Evolutionary conservation across 92 coral and sea anemone genomes (phyloP), one percentile per base, ranked within the genome.

Genomic region (Metridium senile): DNA sequence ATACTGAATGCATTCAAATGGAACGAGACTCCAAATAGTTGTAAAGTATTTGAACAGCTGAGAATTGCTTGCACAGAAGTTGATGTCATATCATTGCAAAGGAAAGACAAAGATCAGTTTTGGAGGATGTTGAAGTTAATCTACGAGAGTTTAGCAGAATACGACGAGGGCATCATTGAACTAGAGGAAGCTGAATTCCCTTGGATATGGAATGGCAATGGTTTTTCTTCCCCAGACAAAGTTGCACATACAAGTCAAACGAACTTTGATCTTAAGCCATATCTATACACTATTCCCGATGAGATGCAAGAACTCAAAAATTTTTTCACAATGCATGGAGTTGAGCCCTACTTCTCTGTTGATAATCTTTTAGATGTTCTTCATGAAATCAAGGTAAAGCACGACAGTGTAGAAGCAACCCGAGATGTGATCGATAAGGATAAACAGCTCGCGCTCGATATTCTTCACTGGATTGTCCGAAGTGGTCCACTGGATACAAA

Each of bases 201-300:
- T 23, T 93, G 96, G 98, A 70, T 93, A 33, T 93, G 98, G 98
- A 87, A 87, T 47, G 98, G 96, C 1, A 56, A 85, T 30, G 98
- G 91, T 33, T 93, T 90, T 61, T 62, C 93, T 26, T 43, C 83
- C 33, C 93, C 98, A 9, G 74, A 74, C 28, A 56, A 46, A 57
- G 31, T 85, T 11, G 88, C 90, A 22, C 63, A 87, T 51, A 26
- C 22, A 9, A 67, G 77, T 10, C 61, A 72, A 51, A 84, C 83
- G 53, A 84, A 70, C 0, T 68, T 81, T 17, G 81, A 89, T 57
- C 74, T 93, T 18, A 83, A 79, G 58, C 96, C 98, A 22, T 77
- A 90, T 64, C 86, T 87, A 16, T 87, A 74, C 27, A 74, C 58
- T 57, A 81, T 93, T 63, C 87, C 91, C 26, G 53, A 76, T 31